Evolutionary conservation across 1,140 invertebrate species (phyloP), one percentile per base, ranked within the genome.

Genomic region (Prorops nasuta): DNA sequence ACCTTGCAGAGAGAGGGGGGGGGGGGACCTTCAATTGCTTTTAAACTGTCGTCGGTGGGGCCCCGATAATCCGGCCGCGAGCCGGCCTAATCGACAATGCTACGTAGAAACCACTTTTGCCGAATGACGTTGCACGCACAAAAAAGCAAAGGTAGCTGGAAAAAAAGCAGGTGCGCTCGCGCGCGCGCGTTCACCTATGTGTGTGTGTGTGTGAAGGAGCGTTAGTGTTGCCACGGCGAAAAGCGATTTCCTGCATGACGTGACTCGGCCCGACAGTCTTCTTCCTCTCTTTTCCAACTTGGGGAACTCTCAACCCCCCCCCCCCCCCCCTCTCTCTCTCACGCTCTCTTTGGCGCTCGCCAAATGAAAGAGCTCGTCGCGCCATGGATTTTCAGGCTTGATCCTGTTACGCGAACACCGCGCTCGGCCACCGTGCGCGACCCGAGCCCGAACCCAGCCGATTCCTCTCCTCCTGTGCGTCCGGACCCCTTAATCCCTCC

Each of bases 191-290:
- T 40, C 38, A 31, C 20, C 20, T 10, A 7, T 14, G 16, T 10
- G 28, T 31, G 31, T 17, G 2, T 32, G 18, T 16, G 3, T 8
- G 31, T 16, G 15, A n/a, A 8, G 35, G 36, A 38, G 18, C 20
- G 32, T 2, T 28, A 20, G 18, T 34, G 18, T 9, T 32, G 36
- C 42, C 35, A n/a, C n/a, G 42, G 34, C 6, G 37, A 55, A 60
- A 56, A 50, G 52, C 62, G 66, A 68, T 68, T 68, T 68, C 53
- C 52, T 59, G 64, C 64, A 59, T 65, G 59, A 61, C 53, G 63
- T 64, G 60, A 54, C 51, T 58, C 45, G 54, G 41, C 24, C 10
- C 24, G 24, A n/a, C 24, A 28, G 4, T 28, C 24, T 39, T 36
- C 36, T 20, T 56, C 56, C 51, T 56, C 58, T 59, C 60, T 60